Evolutionary conservation across 2,797 vertebrate species (phyloP).

Genomic region (Lophius americanus): DNA sequence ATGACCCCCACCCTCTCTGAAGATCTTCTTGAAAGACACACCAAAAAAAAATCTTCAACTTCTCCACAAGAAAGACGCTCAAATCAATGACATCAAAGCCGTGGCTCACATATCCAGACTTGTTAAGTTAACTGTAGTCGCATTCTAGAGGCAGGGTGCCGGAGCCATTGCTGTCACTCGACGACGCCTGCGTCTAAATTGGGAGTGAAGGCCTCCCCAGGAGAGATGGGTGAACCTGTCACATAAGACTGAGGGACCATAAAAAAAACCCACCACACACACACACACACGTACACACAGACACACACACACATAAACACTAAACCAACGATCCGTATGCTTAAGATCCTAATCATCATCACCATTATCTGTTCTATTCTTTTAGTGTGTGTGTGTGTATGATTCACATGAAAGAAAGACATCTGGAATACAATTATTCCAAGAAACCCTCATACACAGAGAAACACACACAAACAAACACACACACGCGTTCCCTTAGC

Average conservation of each 20-base stretch:
- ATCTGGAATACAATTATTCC: constrained; percentile 77
- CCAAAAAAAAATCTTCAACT: constrained; percentile 48
- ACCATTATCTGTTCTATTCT: constrained; percentile 70
- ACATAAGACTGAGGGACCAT: constrained; percentile 71
- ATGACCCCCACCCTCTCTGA: constrained; percentile 58
- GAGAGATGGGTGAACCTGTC: constrained; percentile 79
- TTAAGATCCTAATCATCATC: constrained; percentile 76
- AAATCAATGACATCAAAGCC: constrained; percentile 77
- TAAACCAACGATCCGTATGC: constrained; percentile 62
- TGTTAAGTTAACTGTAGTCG: constrained; percentile 82
- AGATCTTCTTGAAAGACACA: constrained; percentile 65
- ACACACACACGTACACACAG: constrained; percentile 6
- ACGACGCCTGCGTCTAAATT: constrained; percentile 72
- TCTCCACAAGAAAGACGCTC: constrained; percentile 54
- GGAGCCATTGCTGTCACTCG: constrained; percentile 74
- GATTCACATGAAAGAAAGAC: constrained; percentile 66
- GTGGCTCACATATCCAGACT: constrained; percentile 74
- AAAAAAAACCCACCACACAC: background rate
- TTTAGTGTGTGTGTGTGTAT: constrained; percentile 42
- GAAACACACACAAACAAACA: constrained; percentile 35
- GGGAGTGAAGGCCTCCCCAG: constrained; percentile 80
- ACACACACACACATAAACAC: constrained; percentile 39
- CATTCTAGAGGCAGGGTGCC: constrained; percentile 73
- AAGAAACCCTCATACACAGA: constrained; percentile 42
- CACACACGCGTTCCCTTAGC: constrained; percentile 52